Evolutionary conservation across 2,888 invertebrate genomes (phyloP).

Genomic region (Ectobius pallidus): DNA sequence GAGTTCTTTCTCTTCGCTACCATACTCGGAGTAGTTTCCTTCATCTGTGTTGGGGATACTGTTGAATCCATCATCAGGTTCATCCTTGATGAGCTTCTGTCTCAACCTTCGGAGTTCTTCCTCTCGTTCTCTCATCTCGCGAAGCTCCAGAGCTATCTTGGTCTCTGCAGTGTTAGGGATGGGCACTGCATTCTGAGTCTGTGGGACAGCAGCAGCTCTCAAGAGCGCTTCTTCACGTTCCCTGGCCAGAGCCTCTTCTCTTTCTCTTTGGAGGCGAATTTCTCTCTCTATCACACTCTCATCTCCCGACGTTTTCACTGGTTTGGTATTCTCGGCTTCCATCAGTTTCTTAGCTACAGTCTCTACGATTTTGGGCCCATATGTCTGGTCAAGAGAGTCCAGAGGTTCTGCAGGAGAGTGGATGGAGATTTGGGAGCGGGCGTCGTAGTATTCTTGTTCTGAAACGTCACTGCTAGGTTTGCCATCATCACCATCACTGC

Average conservation of each 20-base stretch:
- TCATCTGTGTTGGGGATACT: slow-evolving; percentile 50
- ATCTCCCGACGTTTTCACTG: neutral
- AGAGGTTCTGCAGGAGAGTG: slow-evolving; percentile 34
- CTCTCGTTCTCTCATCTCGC: slow-evolving; percentile 57
- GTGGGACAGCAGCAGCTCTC: slow-evolving; percentile 28
- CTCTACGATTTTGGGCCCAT: slow-evolving; percentile 43
- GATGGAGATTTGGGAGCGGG: slow-evolving; percentile 39
- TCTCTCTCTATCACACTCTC: slow-evolving; percentile 58
- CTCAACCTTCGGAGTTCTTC: slow-evolving; percentile 55
- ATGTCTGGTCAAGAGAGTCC: slow-evolving; percentile 24
- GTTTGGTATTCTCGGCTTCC: neutral
- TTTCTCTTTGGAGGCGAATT: slow-evolving; percentile 55
- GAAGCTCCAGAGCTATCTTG: slow-evolving; percentile 57
- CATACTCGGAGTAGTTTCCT: slow-evolving; percentile 50
- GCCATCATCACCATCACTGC: slow-evolving; percentile 30
- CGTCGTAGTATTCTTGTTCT: slow-evolving; percentile 43
- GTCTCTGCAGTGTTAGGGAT: slow-evolving; percentile 47
- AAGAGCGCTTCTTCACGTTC: slow-evolving; percentile 41
- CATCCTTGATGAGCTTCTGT: slow-evolving; percentile 38
- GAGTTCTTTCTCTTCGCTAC: slow-evolving; percentile 48
- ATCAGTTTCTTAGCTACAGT: slow-evolving; percentile 40
- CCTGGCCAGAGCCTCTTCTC: slow-evolving; percentile 53
- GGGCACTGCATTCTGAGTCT: neutral
- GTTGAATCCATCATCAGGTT: slow-evolving; percentile 45
- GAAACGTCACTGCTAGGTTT: slow-evolving; percentile 42